Percentiles rank a stretch among this genome's conserved stretches.
phyloP scores from a whole-genome alignment of 2,113 vertebrate genomes.

The Carassius gibelio region DNA sequence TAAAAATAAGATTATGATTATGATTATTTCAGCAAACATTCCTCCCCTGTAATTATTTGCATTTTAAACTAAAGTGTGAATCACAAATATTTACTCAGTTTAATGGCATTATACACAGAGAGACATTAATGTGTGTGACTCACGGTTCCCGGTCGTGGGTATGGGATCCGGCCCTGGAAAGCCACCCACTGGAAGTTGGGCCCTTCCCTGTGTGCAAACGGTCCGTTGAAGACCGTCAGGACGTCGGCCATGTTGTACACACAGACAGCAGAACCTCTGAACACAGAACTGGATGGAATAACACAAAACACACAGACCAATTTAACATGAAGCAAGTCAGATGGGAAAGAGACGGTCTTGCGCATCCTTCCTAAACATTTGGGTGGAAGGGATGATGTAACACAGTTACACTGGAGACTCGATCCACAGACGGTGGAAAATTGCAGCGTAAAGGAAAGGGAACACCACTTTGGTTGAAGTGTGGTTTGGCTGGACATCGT shows the following conservation, averaged over 20 bases:
- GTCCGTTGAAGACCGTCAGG: constrained; percentile 96
- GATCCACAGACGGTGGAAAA: neutral
- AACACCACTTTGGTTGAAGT: neutral
- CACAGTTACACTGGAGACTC: neutral
- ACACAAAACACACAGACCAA: neutral
- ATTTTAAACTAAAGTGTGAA: neutral
- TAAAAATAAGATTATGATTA: neutral
- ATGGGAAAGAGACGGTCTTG: neutral
- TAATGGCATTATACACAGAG: neutral
- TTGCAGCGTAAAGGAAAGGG: neutral
- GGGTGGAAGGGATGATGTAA: neutral
- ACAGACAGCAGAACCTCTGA: constrained; percentile 96
- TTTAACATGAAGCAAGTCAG: neutral
- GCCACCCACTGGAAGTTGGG: constrained; percentile 95
- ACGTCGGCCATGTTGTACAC: constrained; percentile 96
- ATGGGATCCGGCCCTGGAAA: constrained; percentile 95
- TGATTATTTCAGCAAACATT: neutral
- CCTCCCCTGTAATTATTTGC: neutral
- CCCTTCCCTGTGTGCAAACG: constrained; percentile 95
- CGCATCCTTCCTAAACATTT: neutral
- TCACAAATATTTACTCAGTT: neutral
- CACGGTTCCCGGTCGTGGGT: constrained; percentile 94
- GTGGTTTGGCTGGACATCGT: neutral
- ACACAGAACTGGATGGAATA: constrained; percentile 86
- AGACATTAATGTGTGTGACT: constrained; percentile 67